These are phyloP conservation scores for Erebia aethiops DNA, from an alignment of 2,888 invertebrate genomes.

Conservation along the genomic window DNA sequence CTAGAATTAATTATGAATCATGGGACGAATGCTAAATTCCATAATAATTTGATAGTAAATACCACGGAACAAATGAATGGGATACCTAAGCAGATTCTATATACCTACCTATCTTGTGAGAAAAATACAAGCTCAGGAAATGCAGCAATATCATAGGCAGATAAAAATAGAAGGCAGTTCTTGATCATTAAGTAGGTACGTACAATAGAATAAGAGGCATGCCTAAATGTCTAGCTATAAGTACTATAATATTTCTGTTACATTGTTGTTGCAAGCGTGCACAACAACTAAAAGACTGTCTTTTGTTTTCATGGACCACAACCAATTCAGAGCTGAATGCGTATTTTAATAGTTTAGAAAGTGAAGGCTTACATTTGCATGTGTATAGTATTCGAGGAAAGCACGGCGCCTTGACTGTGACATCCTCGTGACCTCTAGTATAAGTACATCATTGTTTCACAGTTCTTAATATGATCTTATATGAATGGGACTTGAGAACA, in stretches of 20 bases:
- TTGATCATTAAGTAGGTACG: no score
- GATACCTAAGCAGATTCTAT: no score
- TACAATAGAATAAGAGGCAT: background rate
- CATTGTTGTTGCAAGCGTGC: constrained; percentile 20
- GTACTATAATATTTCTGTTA: background rate
- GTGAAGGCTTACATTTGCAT: constrained; percentile 76
- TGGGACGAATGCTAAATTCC: no score
- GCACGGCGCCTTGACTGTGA: constrained; percentile 51
- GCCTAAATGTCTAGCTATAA: background rate
- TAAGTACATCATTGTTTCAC: background rate
- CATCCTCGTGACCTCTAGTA: constrained; percentile 52
- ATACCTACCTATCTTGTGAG: no score
- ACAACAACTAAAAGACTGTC: constrained; percentile 13
- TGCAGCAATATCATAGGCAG: no score
- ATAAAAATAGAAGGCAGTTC: background rate
- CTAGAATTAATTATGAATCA: no score
- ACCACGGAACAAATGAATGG: no score
- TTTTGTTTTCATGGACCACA: constrained; percentile 45
- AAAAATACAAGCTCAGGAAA: no score
- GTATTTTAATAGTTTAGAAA: constrained; percentile 78
- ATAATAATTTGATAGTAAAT: no score
- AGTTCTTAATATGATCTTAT: background rate
- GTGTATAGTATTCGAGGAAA: constrained; percentile 54
- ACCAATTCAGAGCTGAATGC: constrained; percentile 59
- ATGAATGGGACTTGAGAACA: constrained; percentile 6